Evolutionary conservation across 2,888 invertebrate species (phyloP), one percentile per base, ranked within the genome.

Genomic region (Apotomis betuletana): DNA sequence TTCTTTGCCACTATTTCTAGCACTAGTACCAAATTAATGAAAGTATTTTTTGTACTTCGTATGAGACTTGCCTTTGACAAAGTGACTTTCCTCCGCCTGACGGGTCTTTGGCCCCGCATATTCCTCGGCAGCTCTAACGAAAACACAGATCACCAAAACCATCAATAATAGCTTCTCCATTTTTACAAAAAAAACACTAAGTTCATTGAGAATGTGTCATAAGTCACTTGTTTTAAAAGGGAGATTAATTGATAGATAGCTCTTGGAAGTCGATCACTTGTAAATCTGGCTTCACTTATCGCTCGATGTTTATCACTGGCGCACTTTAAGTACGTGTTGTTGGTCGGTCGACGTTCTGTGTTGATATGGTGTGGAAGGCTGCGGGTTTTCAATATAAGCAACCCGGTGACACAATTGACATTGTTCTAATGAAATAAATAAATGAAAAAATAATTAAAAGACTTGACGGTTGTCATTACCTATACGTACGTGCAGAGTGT

Each of bases 121-220:
- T 67, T 87, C 87, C 73, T 86, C 85, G 51, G 76, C 75, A 67
- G 74, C 75, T 74, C 84, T 88, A 2, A 85, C 86, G 76, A 91
- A 88, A 81, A 85, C 87, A 71, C 88, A 73, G 77, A 89, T 76
- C 79, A 88, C 83, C 75, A 88, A 77, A 75, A 89, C 83, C 80
- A 90, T 76, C 68, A n/a, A n/a, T n/a, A 90, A 76, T 70, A 88
- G 81, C 83, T 85, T 88, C 70, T 87, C 87, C 92, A 91, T 90
- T 77, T 75, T 74, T 15, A 15, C 3, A 57, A 65, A 60, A 9
- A 9, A 44, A 6, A 15, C 41, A 55, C 10, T 41, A 3, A 46
- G 10, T 67, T 68, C 74, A 74, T 63, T 63, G 4, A 44, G 41
- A 55, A 41, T 6, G 6, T 5, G 3, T 54, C n/a, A 15, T 27